phyloP scores from a whole-genome alignment of 1,140 invertebrate species.

The Hycleus cichorii region DNA sequence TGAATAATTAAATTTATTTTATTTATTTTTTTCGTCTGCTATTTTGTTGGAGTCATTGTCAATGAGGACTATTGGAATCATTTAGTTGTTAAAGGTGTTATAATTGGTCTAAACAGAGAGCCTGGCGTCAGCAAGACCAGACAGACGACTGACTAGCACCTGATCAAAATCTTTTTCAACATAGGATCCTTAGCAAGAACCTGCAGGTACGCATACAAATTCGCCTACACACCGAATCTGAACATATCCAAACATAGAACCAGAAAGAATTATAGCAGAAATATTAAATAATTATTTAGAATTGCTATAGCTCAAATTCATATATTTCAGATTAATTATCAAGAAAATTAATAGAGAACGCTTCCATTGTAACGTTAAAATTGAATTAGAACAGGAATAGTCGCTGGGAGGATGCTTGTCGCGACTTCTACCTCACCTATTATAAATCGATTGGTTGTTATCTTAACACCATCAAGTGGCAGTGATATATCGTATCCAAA shows the following conservation, averaged over 20 bases:
- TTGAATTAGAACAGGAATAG: too few relatives aligned
- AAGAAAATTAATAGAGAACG: too few relatives aligned
- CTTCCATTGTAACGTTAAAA: too few relatives aligned
- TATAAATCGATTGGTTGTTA: conserved; percentile 2
- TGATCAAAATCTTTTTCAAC: conserved; percentile 17
- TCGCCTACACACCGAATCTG: conserved; percentile 18
- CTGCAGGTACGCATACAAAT: conserved; percentile 16
- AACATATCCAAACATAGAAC: not conserved
- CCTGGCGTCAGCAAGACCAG: conserved; percentile 35
- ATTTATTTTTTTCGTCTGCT: conserved; percentile 13
- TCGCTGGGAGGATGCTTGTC: too few relatives aligned
- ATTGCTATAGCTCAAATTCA: too few relatives aligned
- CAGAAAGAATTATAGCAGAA: too few relatives aligned
- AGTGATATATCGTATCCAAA: conserved; percentile 18
- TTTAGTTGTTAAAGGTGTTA: conserved; percentile 39
- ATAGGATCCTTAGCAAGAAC: conserved; percentile 5
- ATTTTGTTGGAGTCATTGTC: conserved; percentile 21
- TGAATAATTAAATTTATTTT: too few relatives aligned
- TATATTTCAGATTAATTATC: too few relatives aligned
- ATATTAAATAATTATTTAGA: too few relatives aligned
- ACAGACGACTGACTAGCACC: conserved; percentile 20
- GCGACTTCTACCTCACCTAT: conserved; percentile 3
- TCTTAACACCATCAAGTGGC: conserved; percentile 25
- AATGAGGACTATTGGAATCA: conserved; percentile 36
- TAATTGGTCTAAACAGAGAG: conserved; percentile 37